Conservation (phyloP, 1,140 invertebrate genomes). For the Eufriesea mexicana region DNA sequence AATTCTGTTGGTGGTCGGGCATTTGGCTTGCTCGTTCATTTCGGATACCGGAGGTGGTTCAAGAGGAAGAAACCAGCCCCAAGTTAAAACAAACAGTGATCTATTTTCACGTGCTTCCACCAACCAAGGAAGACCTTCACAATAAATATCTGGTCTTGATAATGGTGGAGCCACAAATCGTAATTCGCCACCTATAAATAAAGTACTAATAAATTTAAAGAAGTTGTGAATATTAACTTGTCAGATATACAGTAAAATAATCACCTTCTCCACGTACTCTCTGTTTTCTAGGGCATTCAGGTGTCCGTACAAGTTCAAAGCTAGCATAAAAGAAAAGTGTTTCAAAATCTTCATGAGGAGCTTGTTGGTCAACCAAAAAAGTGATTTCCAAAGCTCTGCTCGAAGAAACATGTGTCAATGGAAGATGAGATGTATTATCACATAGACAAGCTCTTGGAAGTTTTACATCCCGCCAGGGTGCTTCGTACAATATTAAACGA, state of each 20-base stretch:
- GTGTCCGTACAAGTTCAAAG: conserved; percentile 86
- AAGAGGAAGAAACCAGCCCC: conserved; percentile 85
- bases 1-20: conserved; percentile 78
- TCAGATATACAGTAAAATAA: neutral
- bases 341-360: conserved; percentile 87
- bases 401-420: conserved; percentile 85
- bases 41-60: conserved; percentile 77
- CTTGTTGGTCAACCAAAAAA: conserved; percentile 85
- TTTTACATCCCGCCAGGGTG: conserved; percentile 86
- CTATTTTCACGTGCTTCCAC: conserved; percentile 88
- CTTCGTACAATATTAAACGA: conserved; percentile 85
- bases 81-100: conserved; percentile 89
- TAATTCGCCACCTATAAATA: conserved; percentile 83
- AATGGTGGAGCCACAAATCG: conserved; percentile 85
- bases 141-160: conserved; percentile 85
- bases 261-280: conserved; percentile 84
- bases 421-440: conserved; percentile 86
- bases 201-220: neutral
- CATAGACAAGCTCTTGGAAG: conserved; percentile 87
- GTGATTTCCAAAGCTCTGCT: conserved; percentile 85
- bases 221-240: neutral
- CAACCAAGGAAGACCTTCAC: conserved; percentile 88
- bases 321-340: conserved; percentile 87
- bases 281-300: conserved; percentile 86
- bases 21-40: conserved; percentile 85